A percentile compares a stretch with the other conserved stretches of the same genome.
Evolutionary conservation across 53 echinoderm and acorn worm genomes (phyloP).

Genomic region (Glandiceps talaboti): DNA sequence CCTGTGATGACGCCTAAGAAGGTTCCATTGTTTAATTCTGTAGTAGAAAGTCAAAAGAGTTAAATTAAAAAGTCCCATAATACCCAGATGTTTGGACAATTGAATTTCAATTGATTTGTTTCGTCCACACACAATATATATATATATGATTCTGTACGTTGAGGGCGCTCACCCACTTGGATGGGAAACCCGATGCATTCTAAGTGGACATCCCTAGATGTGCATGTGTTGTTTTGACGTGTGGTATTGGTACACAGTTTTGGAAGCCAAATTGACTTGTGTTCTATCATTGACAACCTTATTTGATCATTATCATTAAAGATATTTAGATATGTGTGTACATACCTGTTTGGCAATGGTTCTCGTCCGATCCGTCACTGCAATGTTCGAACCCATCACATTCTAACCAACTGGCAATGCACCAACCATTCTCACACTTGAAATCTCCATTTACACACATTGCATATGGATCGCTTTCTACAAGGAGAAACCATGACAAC

Average conservation of each 20-base stretch:
- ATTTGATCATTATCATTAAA: no score
- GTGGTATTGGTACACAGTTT: no score
- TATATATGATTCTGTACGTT: no score
- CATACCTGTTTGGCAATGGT: conserved; percentile 12
- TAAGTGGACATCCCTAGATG: no score
- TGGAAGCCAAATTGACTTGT: neutral
- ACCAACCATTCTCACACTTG: conserved; percentile 42
- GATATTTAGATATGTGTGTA: no score
- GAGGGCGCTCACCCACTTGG: no score
- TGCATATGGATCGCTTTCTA: neutral
- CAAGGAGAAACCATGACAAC: neutral
- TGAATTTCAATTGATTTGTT: neutral
- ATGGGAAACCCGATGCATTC: no score
- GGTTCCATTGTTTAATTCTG: no score
- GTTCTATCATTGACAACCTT: neutral
- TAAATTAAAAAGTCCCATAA: no score
- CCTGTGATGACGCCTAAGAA: neutral
- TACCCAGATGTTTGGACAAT: neutral
- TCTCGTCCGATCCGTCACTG: conserved; percentile 30
- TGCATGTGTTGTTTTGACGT: no score
- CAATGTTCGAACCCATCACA: conserved; percentile 27
- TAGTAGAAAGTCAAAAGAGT: no score
- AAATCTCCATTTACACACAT: conserved; percentile 14
- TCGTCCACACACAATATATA: no score
- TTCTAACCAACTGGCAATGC: conserved; percentile 14